A percentile compares a stretch with the other conserved stretches of the same genome.
phyloP scores from a whole-genome alignment of 1,140 invertebrate species.

The Drosophila nigromelanica region DNA sequence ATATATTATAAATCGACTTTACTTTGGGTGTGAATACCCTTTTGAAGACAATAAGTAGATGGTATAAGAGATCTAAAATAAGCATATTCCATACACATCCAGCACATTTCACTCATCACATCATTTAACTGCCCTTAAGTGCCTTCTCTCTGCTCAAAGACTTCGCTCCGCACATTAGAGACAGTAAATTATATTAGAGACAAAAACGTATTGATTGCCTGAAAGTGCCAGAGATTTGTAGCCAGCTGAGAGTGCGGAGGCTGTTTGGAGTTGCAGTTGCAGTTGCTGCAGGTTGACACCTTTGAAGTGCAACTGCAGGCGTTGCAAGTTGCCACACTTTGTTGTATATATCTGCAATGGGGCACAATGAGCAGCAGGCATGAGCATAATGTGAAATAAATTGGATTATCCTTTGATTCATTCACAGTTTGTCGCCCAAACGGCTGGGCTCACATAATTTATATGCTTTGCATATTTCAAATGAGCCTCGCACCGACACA shows the following conservation, averaged over 20 bases:
- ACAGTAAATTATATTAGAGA: slow-evolving; percentile 79
- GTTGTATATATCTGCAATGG: slow-evolving; percentile 17
- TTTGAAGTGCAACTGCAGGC: slow-evolving; percentile 48
- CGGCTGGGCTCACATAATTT: slow-evolving; percentile 70
- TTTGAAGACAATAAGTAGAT: neutral
- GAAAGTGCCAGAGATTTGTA: slow-evolving; percentile 39
- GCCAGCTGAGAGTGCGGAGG: no score
- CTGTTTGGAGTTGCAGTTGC: slow-evolving; percentile 14
- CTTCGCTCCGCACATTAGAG: slow-evolving; percentile 52
- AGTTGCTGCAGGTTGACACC: slow-evolving; percentile 40
- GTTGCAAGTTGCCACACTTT: slow-evolving; percentile 22
- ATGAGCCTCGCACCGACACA: slow-evolving; percentile 40
- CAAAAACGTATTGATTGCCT: slow-evolving; percentile 80
- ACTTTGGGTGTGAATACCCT: no score
- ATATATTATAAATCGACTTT: no score
- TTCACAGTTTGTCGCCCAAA: slow-evolving; percentile 78
- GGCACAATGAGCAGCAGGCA: slow-evolving; percentile 48
- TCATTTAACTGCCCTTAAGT: slow-evolving; percentile 39
- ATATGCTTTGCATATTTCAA: slow-evolving; percentile 81
- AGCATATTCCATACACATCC: neutral
- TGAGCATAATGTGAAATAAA: slow-evolving; percentile 74
- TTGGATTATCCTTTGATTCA: slow-evolving; percentile 83
- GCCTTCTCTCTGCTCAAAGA: slow-evolving; percentile 23
- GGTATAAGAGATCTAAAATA: no score
- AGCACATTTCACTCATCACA: slow-evolving; percentile 6